Conservation (phyloP, 1,140 invertebrate genomes). For the Orchesella cincta region DNA sequence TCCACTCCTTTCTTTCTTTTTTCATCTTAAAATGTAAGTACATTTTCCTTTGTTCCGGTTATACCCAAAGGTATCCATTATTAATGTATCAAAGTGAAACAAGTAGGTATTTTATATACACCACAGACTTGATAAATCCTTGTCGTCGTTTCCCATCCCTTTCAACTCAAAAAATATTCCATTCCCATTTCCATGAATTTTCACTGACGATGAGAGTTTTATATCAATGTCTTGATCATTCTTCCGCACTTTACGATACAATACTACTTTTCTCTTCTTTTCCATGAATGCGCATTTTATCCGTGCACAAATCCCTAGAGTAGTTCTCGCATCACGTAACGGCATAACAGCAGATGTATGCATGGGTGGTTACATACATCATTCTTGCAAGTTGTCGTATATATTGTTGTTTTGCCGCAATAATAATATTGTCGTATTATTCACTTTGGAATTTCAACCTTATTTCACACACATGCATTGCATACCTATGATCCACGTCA, state of each 20-base stretch:
- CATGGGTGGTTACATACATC: background rate
- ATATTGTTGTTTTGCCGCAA: background rate
- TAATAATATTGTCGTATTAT: no score
- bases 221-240: no score
- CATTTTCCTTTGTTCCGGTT: background rate
- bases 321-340: conserved; percentile 10
- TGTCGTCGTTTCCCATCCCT: background rate
- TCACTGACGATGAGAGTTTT: no score
- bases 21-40: background rate
- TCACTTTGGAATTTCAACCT: no score
- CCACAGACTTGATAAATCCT: no score
- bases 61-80: background rate
- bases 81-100: background rate
- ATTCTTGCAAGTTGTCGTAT: background rate
- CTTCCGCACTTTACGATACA: no score
- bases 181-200: background rate
- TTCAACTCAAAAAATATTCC: background rate
- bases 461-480: no score
- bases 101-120: background rate
- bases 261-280: background rate
- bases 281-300: background rate
- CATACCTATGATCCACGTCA: no score
- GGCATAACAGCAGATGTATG: background rate
- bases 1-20: background rate
- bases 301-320: conserved; percentile 1